Base-by-base conservation (phyloP, 1,140 invertebrate genomes). In the Brachionus angularis region DNA sequence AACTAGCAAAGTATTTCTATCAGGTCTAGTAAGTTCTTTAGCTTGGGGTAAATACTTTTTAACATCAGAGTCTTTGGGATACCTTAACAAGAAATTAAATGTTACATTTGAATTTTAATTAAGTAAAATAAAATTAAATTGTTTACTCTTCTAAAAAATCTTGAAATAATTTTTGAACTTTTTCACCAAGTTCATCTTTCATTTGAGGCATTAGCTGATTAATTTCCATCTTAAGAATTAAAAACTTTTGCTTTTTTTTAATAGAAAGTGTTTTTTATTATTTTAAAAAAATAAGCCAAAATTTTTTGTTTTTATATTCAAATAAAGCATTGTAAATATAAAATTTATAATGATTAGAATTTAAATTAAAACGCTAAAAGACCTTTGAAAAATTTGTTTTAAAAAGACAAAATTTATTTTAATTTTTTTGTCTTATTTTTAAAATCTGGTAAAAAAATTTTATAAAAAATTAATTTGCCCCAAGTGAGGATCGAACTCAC, bases 1-100 rank as follows among this genome's bases (percentile, higher is more conserved):
- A 10, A 99, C 89, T 83, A 91, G 89, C 36, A 98, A 83, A 1
- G 93, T 97, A 79, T 92, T 94, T 33, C 93, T 82, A 81, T 98
- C 95, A 3, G 86, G 84, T 69, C 90, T 89, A 75, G 89, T 89
- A 5, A 97, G 83, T 75, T 95, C 89, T 76, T 88, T 87, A n/a
- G 46, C 29, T 52, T 52, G 67, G 12, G 46, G 46, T 33, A 42
- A 33, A 23, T 71, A 71, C 36, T 52, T 52, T 71, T 71, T 71
- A 33, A 31, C 16, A 14, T 53, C 67, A 2, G 62, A 67, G 16
- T 67, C 62, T 21, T 29, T 67, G 1, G 62, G 62, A 34, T 33
- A 67, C 36, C 62, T 67, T 3, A 1, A 39, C 33, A 44, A 16
- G 39, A 10, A 16, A 42, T 42, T 16, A 42, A 10, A 42, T 16